phyloP scores from a whole-genome alignment of 2,797 vertebrate genomes.

The Channallabes apus region DNA sequence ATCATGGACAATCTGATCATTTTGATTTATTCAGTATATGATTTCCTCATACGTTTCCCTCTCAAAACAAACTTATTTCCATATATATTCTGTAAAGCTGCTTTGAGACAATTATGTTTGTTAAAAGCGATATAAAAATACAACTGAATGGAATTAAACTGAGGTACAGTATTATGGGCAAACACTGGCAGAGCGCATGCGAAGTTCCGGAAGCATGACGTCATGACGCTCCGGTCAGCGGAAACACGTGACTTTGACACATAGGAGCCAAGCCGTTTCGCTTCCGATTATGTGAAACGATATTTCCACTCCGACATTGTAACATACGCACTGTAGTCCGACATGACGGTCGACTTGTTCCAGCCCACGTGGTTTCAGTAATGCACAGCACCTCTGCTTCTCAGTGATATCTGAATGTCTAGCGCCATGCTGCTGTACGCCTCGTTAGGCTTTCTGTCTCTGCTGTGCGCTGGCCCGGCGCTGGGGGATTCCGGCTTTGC shows the following conservation, averaged over 20 bases:
- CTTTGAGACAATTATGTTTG: too few relatives aligned
- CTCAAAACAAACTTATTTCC: too few relatives aligned
- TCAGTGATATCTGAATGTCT: background rate
- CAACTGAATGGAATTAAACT: too few relatives aligned
- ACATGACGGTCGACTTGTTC: background rate
- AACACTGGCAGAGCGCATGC: background rate
- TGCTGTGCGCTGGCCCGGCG: background rate
- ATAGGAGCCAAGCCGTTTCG: background rate
- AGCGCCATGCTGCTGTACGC: slow-evolving; percentile 1
- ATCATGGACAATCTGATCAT: too few relatives aligned
- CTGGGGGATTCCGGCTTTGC: slow-evolving; percentile 60
- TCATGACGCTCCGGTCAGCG: background rate
- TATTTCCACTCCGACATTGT: background rate
- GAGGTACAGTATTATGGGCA: background rate
- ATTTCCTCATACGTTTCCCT: too few relatives aligned
- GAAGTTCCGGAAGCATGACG: background rate
- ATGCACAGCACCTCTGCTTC: background rate
- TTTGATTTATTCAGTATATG: too few relatives aligned
- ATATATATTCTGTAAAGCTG: too few relatives aligned
- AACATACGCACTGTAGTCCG: background rate
- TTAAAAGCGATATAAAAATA: too few relatives aligned
- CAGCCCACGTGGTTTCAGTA: background rate
- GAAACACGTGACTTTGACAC: slow-evolving; percentile 25
- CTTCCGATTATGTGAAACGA: slow-evolving; percentile 9
- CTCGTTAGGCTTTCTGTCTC: background rate